phyloP scores from a whole-genome alignment of 2,797 vertebrate species.

The Anabas testudineus region DNA sequence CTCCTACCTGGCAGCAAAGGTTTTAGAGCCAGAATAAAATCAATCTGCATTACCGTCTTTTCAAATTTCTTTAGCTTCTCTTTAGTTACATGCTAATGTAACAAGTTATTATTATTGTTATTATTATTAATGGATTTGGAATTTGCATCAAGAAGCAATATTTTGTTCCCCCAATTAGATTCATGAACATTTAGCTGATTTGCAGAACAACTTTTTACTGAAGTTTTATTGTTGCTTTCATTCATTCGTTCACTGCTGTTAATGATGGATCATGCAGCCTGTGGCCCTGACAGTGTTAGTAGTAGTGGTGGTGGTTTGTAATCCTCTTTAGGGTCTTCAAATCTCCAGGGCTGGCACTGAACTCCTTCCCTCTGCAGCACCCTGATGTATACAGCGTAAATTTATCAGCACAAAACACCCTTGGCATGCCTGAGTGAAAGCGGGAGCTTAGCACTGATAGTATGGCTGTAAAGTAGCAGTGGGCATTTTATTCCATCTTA shows the following conservation, averaged over 20 bases:
- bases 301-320: slow-evolving; percentile 37
- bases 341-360: slow-evolving; percentile 36
- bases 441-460: slow-evolving; percentile 58
- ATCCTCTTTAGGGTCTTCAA: slow-evolving; percentile 49
- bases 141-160: background rate
- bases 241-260: slow-evolving; percentile 38
- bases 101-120: background rate
- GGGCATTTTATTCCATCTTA: slow-evolving; percentile 68
- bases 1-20: slow-evolving; percentile 57
- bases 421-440: slow-evolving; percentile 58
- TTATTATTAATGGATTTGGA: background rate
- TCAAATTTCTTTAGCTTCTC: slow-evolving; percentile 10
- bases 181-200: slow-evolving; percentile 8
- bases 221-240: slow-evolving; percentile 5
- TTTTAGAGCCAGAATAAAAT: slow-evolving; percentile 70
- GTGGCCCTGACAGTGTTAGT: slow-evolving; percentile 17
- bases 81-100: background rate
- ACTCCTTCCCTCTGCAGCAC: slow-evolving; percentile 34
- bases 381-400: slow-evolving; percentile 54
- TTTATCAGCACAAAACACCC: slow-evolving; percentile 73
- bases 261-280: slow-evolving; percentile 21
- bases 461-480: slow-evolving; percentile 59
- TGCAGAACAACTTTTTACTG: slow-evolving; percentile 2
- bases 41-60: slow-evolving; percentile 47
- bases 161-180: background rate